Evolutionary conservation across 2,113 vertebrate genomes (phyloP), one percentile per base, ranked within the genome.

Genomic region (Ranitomeya imitator): DNA sequence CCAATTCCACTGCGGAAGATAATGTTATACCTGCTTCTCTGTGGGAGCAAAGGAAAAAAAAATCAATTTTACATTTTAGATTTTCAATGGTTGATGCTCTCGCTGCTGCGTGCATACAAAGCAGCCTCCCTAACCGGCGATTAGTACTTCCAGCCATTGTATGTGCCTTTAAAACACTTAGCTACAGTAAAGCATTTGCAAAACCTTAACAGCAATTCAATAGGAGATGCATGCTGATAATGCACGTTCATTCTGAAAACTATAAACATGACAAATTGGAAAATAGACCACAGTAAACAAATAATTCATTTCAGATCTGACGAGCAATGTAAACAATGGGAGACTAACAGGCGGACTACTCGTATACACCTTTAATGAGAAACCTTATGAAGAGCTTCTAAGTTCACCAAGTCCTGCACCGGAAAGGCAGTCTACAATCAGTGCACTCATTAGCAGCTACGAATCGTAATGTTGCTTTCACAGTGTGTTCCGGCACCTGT

Each of bases 131-230:
- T 91, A 90, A 60, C 54, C 18, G 73, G 77, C 59, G 23, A 90
- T 90, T 79, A 19, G 52, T 90, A 89, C 0, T 83, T 85, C 71
- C 93, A 94, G 92, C 91, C 91, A 93, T 93, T 92, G 90, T 85
- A 92, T 79, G 91, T 55, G 80, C 92, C 90, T 94, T 91, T 85
- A 94, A 95, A 92, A 93, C 92, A 92, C 90, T 95, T 92, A 94
- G 93, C 94, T 92, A 93, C 37, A 93, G 91, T 94, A 92, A 95
- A 94, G 88, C 91, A 93, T 94, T 95, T 96, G 92, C 91, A 93
- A 95, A 92, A 81, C 54, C 89, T 74, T 71, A 90, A 91, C 82
- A 31, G 71, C 51, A 0, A 89, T 91, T 90, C 57, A 91, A 7
- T 86, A 65, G 91, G 69, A 73, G 89, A 23, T 57, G 57, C 12